phyloP scores from a whole-genome alignment of 2,797 vertebrate species.

The Sorex maritimensis region DNA sequence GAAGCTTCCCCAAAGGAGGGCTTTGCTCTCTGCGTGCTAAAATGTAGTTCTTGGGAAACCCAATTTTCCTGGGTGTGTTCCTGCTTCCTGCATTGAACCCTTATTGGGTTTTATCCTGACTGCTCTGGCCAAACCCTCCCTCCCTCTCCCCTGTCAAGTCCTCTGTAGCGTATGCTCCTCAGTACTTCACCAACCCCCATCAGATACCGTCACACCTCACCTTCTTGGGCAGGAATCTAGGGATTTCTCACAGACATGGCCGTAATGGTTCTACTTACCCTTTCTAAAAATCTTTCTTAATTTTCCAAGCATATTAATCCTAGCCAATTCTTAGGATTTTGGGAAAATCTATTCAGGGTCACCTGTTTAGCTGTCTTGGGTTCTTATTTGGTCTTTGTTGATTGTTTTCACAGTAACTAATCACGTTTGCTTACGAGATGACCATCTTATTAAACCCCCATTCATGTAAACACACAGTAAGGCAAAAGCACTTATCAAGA shows the following conservation, averaged over 20 bases:
- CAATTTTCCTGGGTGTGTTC: slow-evolving; percentile 60
- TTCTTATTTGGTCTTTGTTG: slow-evolving; percentile 35
- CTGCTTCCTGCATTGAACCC: slow-evolving; percentile 50
- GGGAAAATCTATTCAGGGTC: no score
- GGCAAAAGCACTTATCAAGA: background rate
- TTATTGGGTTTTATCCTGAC: background rate
- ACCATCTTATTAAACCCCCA: slow-evolving; percentile 30
- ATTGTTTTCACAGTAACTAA: slow-evolving; percentile 14
- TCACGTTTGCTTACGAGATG: slow-evolving; percentile 35
- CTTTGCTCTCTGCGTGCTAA: slow-evolving; percentile 78
- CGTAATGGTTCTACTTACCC: background rate
- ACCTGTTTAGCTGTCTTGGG: background rate
- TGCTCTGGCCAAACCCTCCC: background rate
- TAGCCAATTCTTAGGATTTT: background rate
- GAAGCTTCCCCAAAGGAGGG: slow-evolving; percentile 71
- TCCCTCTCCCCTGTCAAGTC: background rate
- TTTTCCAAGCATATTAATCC: background rate
- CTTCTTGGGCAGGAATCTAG: background rate
- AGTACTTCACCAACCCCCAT: no score
- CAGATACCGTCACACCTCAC: background rate
- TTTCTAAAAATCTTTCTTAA: background rate
- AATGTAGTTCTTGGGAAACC: slow-evolving; percentile 75
- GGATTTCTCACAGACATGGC: no score
- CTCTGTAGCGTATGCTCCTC: no score
- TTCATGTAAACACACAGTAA: background rate